Conservation (phyloP, 2,113 vertebrate genomes). For the Erythrolamprus reginae region DNA sequence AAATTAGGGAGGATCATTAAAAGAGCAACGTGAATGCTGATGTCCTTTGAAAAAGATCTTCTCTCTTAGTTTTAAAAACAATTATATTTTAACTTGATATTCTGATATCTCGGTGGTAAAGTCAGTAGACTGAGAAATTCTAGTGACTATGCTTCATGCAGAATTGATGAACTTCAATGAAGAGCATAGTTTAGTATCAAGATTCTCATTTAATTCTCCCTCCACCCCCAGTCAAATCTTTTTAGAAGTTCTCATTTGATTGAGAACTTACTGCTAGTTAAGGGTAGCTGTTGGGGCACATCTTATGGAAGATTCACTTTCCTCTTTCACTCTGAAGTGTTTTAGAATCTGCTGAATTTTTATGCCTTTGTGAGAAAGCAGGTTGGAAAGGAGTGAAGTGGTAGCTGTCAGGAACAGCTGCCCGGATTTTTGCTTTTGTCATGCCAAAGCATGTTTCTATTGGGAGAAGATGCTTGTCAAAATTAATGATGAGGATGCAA, state of each 20-base stretch:
- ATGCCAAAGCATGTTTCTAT: constrained; percentile 34
- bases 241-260: not conserved
- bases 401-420: constrained; percentile 7
- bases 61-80: not conserved
- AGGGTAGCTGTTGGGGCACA: not conserved
- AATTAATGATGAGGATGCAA: constrained; percentile 45
- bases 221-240: not conserved
- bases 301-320: not conserved
- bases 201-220: not conserved
- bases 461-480: constrained; percentile 26
- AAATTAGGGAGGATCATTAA: not conserved
- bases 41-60: not conserved
- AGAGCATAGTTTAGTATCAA: not conserved
- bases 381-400: constrained; percentile 20
- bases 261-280: not conserved
- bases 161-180: not conserved
- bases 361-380: constrained; percentile 1
- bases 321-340: not conserved
- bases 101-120: not conserved
- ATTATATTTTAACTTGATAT: not conserved
- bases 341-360: not conserved
- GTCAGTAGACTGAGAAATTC: not conserved
- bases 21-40: not conserved
- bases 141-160: not conserved
- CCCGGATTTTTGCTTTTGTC: not conserved